phyloP scores from a whole-genome alignment of 2,797 vertebrate genomes.

The Lithobates pipiens region DNA sequence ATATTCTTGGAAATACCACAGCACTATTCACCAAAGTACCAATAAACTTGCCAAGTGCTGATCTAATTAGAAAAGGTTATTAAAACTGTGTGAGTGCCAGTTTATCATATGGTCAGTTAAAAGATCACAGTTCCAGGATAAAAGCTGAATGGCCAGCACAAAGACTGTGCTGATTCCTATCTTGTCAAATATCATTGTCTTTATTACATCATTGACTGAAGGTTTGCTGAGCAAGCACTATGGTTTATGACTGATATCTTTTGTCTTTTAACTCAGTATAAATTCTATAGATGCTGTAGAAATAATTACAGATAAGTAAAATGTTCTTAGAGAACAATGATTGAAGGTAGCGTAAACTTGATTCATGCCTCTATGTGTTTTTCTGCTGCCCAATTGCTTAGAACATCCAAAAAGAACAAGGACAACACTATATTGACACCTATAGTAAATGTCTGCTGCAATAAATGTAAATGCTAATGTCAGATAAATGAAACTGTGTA shows the following conservation, averaged over 20 bases:
- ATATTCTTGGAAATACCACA: constrained; percentile 45
- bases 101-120: constrained; percentile 61
- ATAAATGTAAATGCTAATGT: constrained; percentile 22
- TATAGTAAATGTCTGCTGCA: not conserved
- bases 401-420: constrained; percentile 25
- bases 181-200: constrained; percentile 54
- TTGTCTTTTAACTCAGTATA: constrained; percentile 43
- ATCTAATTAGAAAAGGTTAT: constrained; percentile 56
- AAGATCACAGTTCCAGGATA: constrained; percentile 57
- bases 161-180: constrained; percentile 49
- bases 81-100: constrained; percentile 40
- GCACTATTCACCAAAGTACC: constrained; percentile 31
- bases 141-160: constrained; percentile 43
- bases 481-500: constrained; percentile 8
- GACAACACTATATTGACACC: constrained; percentile 23
- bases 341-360: constrained; percentile 44
- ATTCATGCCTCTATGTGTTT: constrained; percentile 45
- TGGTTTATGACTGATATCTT: constrained; percentile 56
- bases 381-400: constrained; percentile 16
- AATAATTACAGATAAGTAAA: constrained; percentile 60
- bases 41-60: constrained; percentile 46
- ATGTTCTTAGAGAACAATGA: constrained; percentile 49
- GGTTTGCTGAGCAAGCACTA: constrained; percentile 39
- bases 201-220: constrained; percentile 42
- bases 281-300: constrained; percentile 46